Evolutionary conservation across 2,888 invertebrate genomes (phyloP).

Genomic region (Drosophila limbata): DNA sequence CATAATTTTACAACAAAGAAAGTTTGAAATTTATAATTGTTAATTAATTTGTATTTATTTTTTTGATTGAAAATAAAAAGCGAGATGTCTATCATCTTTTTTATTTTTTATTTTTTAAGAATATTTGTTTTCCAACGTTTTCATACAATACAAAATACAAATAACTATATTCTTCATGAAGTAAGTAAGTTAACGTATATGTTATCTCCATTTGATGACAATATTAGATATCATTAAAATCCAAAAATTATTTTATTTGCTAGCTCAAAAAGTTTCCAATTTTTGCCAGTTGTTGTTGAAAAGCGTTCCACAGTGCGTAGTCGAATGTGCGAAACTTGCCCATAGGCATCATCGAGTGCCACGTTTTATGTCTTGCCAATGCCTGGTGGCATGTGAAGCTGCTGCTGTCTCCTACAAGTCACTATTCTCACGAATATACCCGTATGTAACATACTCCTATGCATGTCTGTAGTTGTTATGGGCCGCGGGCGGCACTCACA

Average conservation of each 20-base stretch:
- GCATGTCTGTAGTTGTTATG: slow-evolving; percentile 54
- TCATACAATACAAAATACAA: too few relatives aligned
- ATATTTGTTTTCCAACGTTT: too few relatives aligned
- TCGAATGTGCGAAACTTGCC: slow-evolving; percentile 67
- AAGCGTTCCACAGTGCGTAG: slow-evolving; percentile 1
- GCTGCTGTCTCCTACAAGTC: slow-evolving; percentile 28
- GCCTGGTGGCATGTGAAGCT: too few relatives aligned
- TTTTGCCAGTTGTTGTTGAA: background rate
- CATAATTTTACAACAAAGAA: too few relatives aligned
- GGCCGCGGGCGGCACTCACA: slow-evolving; percentile 61
- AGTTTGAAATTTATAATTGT: too few relatives aligned
- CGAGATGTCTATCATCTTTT: too few relatives aligned
- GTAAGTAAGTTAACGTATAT: background rate
- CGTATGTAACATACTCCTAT: background rate
- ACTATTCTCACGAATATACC: slow-evolving; percentile 10
- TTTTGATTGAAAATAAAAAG: too few relatives aligned
- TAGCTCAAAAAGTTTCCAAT: background rate
- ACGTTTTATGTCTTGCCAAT: slow-evolving; percentile 76
- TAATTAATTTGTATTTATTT: too few relatives aligned
- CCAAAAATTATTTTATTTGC: background rate
- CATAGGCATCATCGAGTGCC: slow-evolving; percentile 79
- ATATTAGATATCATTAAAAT: background rate
- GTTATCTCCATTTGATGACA: background rate
- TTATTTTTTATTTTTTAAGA: too few relatives aligned
- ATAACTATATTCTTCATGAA: too few relatives aligned